Base-by-base conservation (phyloP, 2,113 vertebrate genomes). In the Pelecanoides urinatrix region DNA sequence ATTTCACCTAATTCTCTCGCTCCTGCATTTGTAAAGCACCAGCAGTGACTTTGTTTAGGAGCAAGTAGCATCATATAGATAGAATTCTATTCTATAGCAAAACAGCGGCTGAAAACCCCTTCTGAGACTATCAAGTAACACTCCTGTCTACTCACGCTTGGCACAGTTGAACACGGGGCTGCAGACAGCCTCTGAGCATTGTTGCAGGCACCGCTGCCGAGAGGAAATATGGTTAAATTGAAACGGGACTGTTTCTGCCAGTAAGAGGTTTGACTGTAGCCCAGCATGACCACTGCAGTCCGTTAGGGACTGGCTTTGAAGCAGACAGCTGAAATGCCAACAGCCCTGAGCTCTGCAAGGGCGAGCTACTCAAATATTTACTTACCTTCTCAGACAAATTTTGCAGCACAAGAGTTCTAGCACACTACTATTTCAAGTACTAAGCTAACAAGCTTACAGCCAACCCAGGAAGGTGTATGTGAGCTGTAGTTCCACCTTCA, bases 311-410 rank as follows among this genome's bases (percentile, higher is more conserved):
- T 1, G 22, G 49, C 49, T 61, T 18, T 4, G 9, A 36, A 58
- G 36, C 25, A 45, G 29, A 25, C 71, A 86, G 65, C 83, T 78
- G 45, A 10, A n/a, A 22, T 5, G 20, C 8, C 45, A 36, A 45
- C n/a, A n/a, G 56, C 49, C 49, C 0, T 1, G 3, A 86, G 62
- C 84, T 32, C 72, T 19, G 49, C 55, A 9, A 58, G 56, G 45
- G 36, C 2, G 5, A 89, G 53, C 58, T 71, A 10, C 80, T 85
- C 95, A 88, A 94, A 58, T 92, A 94, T 90, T 95, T 47, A 65
- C 92, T 52, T 12, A 42, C 65, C 78, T 63, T 40, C 86, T 38
- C 74, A 55, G 84, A 61, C 67, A 63, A 27, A 61, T 50, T 70
- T 56, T 52, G 79, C 55, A 82, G 62, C 8, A 1, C 9, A 34